A percentile compares a stretch with the other conserved stretches of the same genome.
Evolutionary conservation across 1,140 invertebrate species (phyloP).

Genomic region (Drosophila nebulosa): DNA sequence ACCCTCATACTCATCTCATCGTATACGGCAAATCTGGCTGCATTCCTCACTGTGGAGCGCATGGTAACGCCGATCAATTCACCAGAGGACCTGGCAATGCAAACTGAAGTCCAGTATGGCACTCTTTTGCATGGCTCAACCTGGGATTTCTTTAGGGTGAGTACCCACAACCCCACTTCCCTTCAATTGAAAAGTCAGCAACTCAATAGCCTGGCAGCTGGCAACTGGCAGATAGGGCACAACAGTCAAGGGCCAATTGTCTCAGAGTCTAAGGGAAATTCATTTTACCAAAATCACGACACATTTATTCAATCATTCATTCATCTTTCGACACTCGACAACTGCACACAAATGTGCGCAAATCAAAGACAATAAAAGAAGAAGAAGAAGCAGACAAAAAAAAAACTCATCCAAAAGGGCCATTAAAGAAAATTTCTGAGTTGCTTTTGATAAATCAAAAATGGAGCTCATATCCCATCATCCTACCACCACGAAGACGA

Average conservation of each 20-base stretch:
- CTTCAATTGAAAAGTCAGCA: neutral
- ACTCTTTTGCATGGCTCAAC: slow-evolving; percentile 93
- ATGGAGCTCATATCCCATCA: neutral
- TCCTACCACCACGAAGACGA: no score
- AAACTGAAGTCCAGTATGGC: slow-evolving; percentile 98
- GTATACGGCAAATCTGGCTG: slow-evolving; percentile 98
- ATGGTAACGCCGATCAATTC: slow-evolving; percentile 97
- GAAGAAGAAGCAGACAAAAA: neutral
- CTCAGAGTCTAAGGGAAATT: neutral
- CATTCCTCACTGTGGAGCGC: slow-evolving; percentile 96
- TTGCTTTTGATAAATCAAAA: slow-evolving; percentile 1
- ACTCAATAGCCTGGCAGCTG: no score
- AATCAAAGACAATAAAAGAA: neutral
- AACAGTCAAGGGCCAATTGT: neutral
- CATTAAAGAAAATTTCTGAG: neutral
- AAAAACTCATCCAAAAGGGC: neutral
- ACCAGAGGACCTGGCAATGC: slow-evolving; percentile 94
- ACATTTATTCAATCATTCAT: neutral
- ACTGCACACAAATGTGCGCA: neutral
- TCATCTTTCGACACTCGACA: neutral
- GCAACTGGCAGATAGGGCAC: neutral
- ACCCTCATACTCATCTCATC: slow-evolving; percentile 98
- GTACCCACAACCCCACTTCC: slow-evolving; percentile 9
- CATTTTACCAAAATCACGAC: neutral
- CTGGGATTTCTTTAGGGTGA: slow-evolving; percentile 95